These are phyloP conservation scores for Esox niger DNA, from an alignment of 2,113 vertebrate species.

Conservation along the genomic window DNA sequence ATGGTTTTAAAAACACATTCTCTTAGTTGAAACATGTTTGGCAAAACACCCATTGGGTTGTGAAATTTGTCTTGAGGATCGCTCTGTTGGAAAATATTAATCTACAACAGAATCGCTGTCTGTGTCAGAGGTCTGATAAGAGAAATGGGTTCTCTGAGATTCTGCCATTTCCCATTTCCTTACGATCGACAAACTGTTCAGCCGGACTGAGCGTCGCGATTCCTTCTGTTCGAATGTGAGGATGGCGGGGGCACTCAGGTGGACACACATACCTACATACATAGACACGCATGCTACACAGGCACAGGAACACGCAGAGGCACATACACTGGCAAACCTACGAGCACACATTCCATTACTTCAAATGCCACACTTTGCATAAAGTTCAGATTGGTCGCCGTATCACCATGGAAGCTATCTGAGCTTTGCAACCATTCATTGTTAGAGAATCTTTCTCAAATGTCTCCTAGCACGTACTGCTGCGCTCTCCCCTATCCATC, in stretches of 20 bases:
- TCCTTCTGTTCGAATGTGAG: background rate
- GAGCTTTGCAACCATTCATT: constrained; percentile 11
- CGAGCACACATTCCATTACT: constrained; percentile 13
- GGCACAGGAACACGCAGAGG: background rate
- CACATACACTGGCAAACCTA: background rate
- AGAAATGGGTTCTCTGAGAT: too few species aligned
- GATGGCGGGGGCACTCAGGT: background rate
- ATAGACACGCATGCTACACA: background rate
- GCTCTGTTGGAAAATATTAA: too few species aligned
- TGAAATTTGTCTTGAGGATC: too few species aligned
- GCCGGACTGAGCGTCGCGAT: constrained; percentile 4
- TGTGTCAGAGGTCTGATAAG: too few species aligned
- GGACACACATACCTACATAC: constrained; percentile 1
- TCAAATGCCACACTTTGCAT: constrained; percentile 40
- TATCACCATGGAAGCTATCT: constrained; percentile 20
- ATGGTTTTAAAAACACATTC: too few species aligned
- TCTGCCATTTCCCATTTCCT: too few species aligned
- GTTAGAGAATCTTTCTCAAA: constrained; percentile 14
- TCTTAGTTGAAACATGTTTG: too few species aligned
- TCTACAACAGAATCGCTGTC: too few species aligned
- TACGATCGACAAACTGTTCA: too few species aligned
- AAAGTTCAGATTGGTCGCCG: constrained; percentile 27
- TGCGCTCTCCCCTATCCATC: background rate
- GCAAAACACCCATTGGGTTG: too few species aligned
- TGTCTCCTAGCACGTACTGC: constrained; percentile 1